phyloP scores from a whole-genome alignment of 2,797 vertebrate genomes.

The Onychomys arenicola region DNA sequence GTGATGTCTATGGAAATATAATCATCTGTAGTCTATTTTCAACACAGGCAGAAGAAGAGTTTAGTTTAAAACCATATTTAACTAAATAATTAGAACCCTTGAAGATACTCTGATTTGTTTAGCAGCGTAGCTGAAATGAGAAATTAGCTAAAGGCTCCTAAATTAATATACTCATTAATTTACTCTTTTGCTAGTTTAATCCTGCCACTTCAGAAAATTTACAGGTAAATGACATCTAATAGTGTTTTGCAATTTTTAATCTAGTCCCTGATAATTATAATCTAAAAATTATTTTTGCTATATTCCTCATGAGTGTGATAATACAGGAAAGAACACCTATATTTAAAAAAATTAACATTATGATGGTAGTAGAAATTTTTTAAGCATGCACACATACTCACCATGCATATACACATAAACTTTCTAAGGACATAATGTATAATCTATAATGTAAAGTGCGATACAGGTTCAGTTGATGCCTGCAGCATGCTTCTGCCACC shows the following conservation, averaged over 20 bases:
- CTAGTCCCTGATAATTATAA: not conserved
- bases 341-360: not conserved
- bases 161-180: slow-evolving; percentile 69
- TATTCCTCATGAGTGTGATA: not conserved
- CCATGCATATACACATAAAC: not conserved
- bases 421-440: not conserved
- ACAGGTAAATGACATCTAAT: not conserved
- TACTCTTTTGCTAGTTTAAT: slow-evolving; percentile 14
- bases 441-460: not conserved
- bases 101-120: slow-evolving; percentile 72
- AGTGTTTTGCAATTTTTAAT: slow-evolving; percentile 21
- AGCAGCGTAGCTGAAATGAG: slow-evolving; percentile 49
- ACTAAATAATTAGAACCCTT: slow-evolving; percentile 79
- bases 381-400: not conserved
- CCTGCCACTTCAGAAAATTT: not conserved
- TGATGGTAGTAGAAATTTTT: not conserved
- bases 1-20: slow-evolving; percentile 82
- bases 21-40: slow-evolving; percentile 83
- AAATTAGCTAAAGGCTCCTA: slow-evolving; percentile 68
- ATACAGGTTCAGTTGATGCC: not conserved
- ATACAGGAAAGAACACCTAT: not conserved
- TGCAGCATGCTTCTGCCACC: not conserved
- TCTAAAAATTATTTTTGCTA: slow-evolving; percentile 22
- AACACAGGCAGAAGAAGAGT: slow-evolving; percentile 73
- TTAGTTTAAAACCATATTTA: slow-evolving; percentile 75